Evolutionary conservation across 2,113 vertebrate species (phyloP), one percentile per base, ranked within the genome.

Genomic region (Sardina pilchardus): DNA sequence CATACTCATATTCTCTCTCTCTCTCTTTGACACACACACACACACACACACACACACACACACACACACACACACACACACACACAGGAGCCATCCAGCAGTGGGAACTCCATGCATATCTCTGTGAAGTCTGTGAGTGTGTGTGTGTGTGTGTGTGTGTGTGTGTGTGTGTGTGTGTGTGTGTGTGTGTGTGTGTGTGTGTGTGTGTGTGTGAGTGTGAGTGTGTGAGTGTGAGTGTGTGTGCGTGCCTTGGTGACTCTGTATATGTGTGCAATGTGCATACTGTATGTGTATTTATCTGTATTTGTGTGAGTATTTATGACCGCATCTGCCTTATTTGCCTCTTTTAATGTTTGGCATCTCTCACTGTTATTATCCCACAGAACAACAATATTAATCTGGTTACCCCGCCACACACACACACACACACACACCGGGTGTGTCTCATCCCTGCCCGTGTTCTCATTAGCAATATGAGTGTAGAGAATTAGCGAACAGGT

Each of bases 391-490:
- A 24, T 83, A 67, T 86, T 85, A 88, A 83, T 81, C 36, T 81
- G 82, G 82, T 82, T n/a, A 87, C 85, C 82, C 81, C 83, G 34
- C 53, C 39, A 34, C 85, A 85, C 87, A 59, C 59, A 48, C 39
- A 34, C 85, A 85, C 87, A 59, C 59, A 48, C 82, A 78, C 19
- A 63, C 50, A 71, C 83, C 39, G 47, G 53, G 53, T 26, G 24
- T 10, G 10, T 30, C 24, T 67, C 24, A 80, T 86, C 80, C 44
- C 83, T 85, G 56, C 59, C 63, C 48, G 56, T 85, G 82, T 88
- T 84, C 82, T 86, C 85, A 85, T 88, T 90, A 86, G 86, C 86
- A 88, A 81, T 84, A 82, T 85, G 87, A 90, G 84, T 88, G 84
- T 83, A 90, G 84, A 83, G 85, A 90, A 89, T 85, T 83, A 85